Conservation (phyloP, 2,797 vertebrate species). For the Spinus pinus region DNA sequence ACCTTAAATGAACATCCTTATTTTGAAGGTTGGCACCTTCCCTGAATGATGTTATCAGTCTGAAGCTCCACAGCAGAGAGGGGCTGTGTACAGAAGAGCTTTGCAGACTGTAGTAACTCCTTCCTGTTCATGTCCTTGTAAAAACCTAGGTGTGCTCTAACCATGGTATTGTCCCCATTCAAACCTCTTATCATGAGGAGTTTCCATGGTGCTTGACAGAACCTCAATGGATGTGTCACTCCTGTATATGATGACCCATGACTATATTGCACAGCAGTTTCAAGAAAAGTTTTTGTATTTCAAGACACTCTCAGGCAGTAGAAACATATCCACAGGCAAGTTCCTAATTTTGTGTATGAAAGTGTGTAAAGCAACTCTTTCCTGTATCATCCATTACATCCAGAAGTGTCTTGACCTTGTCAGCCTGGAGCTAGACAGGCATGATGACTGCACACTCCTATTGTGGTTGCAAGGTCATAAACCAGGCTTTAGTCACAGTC, state of each 20-base stretch:
- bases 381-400: not conserved
- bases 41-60: not conserved
- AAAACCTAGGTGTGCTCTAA: not conserved
- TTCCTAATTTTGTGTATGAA: not conserved
- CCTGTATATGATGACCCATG: not conserved
- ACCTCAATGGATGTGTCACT: not conserved
- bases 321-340: not conserved
- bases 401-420: not conserved
- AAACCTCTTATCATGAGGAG: not conserved
- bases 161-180: not conserved
- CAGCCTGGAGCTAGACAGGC: not conserved
- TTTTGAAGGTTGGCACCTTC: not conserved
- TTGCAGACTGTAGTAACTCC: not conserved
- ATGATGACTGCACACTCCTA: not conserved
- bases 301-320: not conserved
- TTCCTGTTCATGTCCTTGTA: not conserved
- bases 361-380: not conserved
- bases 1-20: not conserved
- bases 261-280: not conserved
- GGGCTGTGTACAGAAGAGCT: not conserved
- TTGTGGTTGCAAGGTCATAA: not conserved
- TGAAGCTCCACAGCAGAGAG: not conserved
- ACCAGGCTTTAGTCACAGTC: not conserved
- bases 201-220: not conserved
- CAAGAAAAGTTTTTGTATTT: not conserved